Conservation (phyloP, 2,888 invertebrate genomes). For the Euplagia quadripunctaria region DNA sequence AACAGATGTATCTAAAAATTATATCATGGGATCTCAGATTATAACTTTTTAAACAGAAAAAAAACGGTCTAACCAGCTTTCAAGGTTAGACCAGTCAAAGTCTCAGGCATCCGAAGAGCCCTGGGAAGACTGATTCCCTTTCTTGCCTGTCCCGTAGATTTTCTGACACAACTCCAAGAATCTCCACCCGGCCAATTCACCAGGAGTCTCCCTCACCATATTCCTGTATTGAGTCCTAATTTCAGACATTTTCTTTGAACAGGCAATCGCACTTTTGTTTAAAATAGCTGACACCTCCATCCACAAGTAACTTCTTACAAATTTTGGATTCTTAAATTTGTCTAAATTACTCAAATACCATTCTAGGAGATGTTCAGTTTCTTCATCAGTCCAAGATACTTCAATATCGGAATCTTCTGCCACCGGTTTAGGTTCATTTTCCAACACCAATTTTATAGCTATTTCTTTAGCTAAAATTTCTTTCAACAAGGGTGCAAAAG, state of each 20-base stretch:
- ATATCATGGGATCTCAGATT: no score
- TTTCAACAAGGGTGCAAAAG: slow-evolving; percentile 61
- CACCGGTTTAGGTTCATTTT: slow-evolving; percentile 54
- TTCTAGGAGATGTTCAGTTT: slow-evolving; percentile 69
- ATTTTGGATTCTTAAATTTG: slow-evolving; percentile 81
- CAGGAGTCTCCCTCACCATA: slow-evolving; percentile 71
- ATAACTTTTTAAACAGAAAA: background rate
- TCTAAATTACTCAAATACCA: slow-evolving; percentile 81
- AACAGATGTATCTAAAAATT: no score
- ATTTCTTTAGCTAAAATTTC: slow-evolving; percentile 68
- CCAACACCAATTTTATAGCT: slow-evolving; percentile 59
- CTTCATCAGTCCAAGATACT: slow-evolving; percentile 70
- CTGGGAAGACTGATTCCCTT: slow-evolving; percentile 37
- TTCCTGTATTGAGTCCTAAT: slow-evolving; percentile 75
- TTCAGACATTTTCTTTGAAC: slow-evolving; percentile 81
- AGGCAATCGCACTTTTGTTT: slow-evolving; percentile 73
- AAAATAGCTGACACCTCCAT: slow-evolving; percentile 73
- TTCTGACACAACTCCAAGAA: slow-evolving; percentile 79
- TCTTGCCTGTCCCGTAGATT: slow-evolving; percentile 81
- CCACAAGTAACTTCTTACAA: slow-evolving; percentile 77
- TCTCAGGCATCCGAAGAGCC: slow-evolving; percentile 19
- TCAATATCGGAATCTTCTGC: slow-evolving; percentile 52
- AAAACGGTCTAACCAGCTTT: slow-evolving; percentile 22
- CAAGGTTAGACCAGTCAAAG: slow-evolving; percentile 25
- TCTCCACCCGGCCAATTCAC: slow-evolving; percentile 68